Percentiles rank a stretch among this genome's conserved stretches.
phyloP scores from a whole-genome alignment of 2,888 invertebrate genomes.

The Monochamus alternatus region DNA sequence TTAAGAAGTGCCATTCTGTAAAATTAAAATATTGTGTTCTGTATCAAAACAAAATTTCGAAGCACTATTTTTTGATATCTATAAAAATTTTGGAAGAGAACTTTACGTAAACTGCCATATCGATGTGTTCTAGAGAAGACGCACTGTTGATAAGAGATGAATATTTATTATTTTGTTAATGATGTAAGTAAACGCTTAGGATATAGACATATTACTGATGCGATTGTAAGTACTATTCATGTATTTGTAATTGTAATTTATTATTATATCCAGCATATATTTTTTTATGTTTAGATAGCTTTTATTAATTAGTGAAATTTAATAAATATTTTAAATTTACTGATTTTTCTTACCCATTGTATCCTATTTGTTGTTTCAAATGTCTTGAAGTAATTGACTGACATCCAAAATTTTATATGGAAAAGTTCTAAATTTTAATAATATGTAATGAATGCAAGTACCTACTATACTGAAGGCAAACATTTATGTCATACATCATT shows the following conservation, averaged over 20 bases:
- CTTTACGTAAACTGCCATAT: constrained; percentile 48
- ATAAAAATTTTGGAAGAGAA: constrained; percentile 4
- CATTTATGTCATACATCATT: too few relatives aligned
- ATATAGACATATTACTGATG: constrained; percentile 4
- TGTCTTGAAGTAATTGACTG: too few relatives aligned
- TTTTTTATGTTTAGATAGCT: constrained; percentile 32
- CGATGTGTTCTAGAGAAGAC: constrained; percentile 48
- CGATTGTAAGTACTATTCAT: not conserved
- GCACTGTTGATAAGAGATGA: constrained; percentile 44
- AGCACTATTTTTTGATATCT: not conserved
- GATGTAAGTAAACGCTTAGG: constrained; percentile 23
- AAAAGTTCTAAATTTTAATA: too few relatives aligned
- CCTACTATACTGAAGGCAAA: too few relatives aligned
- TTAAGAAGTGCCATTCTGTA: constrained; percentile 19
- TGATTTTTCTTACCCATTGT: not conserved
- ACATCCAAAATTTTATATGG: too few relatives aligned
- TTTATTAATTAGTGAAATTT: constrained; percentile 16
- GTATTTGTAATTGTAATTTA: constrained; percentile 27
- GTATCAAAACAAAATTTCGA: not conserved
- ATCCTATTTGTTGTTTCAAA: too few relatives aligned
- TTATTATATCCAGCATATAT: constrained; percentile 16
- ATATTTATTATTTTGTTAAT: constrained; percentile 46
- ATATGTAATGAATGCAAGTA: too few relatives aligned
- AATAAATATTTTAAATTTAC: constrained; percentile 15
- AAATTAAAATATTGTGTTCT: constrained; percentile 12